Conservation (phyloP, 1,140 invertebrate species). For the Lucilia sericata region DNA sequence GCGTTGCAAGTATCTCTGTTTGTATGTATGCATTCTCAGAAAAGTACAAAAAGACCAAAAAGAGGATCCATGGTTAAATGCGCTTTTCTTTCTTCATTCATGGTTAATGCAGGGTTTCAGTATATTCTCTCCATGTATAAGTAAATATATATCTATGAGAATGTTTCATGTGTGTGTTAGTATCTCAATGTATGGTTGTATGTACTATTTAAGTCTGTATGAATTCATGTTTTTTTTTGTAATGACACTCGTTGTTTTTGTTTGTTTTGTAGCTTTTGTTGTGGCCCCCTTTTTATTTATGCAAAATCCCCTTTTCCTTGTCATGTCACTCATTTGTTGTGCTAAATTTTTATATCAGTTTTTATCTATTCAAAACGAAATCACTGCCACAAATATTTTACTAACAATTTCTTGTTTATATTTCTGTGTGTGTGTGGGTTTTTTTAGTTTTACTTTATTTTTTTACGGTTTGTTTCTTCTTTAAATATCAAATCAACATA, state of each 20-base stretch:
- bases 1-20: conserved; percentile 18
- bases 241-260: conserved; percentile 32
- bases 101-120: neutral
- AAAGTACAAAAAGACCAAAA: too few species aligned
- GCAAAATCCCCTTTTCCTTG: neutral
- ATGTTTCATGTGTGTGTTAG: neutral
- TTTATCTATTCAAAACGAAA: conserved; percentile 27
- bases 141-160: neutral
- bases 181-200: neutral
- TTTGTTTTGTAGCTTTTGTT: neutral
- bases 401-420: neutral
- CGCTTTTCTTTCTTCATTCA: neutral
- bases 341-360: neutral
- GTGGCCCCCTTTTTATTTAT: neutral
- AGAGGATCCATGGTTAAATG: conserved; percentile 15
- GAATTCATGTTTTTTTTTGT: neutral
- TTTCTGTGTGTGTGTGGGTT: neutral
- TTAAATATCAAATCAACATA: neutral
- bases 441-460: too few species aligned
- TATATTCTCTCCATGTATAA: neutral
- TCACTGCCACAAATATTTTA: conserved; percentile 37
- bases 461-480: neutral
- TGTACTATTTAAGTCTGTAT: neutral
- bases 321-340: neutral
- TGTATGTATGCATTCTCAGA: neutral